phyloP scores from a whole-genome alignment of 2,888 invertebrate genomes.

The Lapara coniferarum region DNA sequence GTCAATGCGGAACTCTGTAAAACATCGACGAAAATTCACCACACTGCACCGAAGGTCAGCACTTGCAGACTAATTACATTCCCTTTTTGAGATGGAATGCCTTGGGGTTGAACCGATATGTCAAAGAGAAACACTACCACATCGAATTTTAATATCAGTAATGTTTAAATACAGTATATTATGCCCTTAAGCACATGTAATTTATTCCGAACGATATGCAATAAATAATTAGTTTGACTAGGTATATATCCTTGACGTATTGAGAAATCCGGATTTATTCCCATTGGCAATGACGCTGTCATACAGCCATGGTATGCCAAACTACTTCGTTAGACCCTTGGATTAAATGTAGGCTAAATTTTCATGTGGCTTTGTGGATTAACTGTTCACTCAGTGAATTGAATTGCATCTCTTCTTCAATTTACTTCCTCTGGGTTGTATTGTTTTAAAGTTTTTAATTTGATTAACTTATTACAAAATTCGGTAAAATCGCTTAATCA shows the following conservation, averaged over 20 bases:
- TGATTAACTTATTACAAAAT: too few species aligned
- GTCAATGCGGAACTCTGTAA: conserved; percentile 28
- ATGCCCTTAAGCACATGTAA: conserved; percentile 6
- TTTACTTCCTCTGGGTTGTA: too few species aligned
- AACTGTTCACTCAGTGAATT: too few species aligned
- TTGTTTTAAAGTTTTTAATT: too few species aligned
- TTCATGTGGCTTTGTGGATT: too few species aligned
- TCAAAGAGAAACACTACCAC: conserved; percentile 23
- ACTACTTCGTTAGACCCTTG: too few species aligned
- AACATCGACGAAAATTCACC: conserved; percentile 28
- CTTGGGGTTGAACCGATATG: conserved; percentile 25
- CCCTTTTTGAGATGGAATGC: conserved; percentile 31
- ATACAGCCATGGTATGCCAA: too few species aligned
- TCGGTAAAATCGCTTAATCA: too few species aligned
- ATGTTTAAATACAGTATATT: conserved; percentile 1
- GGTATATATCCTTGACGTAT: conserved; percentile 2
- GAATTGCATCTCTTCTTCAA: too few species aligned
- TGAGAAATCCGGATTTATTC: conserved; percentile 4
- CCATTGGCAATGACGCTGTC: background rate
- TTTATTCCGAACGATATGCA: conserved; percentile 10
- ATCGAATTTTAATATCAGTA: conserved; percentile 24
- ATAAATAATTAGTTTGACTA: conserved; percentile 18
- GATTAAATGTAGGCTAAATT: too few species aligned
- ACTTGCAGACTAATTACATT: conserved; percentile 31
- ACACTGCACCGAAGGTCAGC: conserved; percentile 29